Conservation (phyloP, 2,888 invertebrate species). For the Steinernema carpocapsae region DNA sequence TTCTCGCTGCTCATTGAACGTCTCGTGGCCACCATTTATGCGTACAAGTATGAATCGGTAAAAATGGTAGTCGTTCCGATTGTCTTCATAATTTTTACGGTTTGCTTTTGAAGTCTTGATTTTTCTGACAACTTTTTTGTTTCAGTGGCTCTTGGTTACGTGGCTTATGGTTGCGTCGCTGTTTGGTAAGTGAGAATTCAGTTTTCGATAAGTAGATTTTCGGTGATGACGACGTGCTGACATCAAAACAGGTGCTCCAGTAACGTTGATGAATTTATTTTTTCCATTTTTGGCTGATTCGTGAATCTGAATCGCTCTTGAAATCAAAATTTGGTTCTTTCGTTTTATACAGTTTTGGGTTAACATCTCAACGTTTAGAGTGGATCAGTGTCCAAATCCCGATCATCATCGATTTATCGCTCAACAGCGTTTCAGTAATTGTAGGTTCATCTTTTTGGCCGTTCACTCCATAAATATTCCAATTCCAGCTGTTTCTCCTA, state of each 20-base stretch:
- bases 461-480: not conserved
- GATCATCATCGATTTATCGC: constrained; percentile 10
- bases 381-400: constrained; percentile 27
- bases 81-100: constrained; percentile 11
- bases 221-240: too few species aligned
- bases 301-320: too few species aligned
- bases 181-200: not conserved
- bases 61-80: not conserved
- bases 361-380: too few species aligned
- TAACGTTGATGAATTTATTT: too few species aligned
- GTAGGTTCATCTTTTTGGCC: not conserved
- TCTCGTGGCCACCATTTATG: constrained; percentile 7
- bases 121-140: not conserved
- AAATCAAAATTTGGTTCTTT: not conserved
- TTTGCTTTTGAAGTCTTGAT: not conserved
- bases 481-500: not conserved
- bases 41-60: constrained; percentile 15
- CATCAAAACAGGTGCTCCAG: too few species aligned
- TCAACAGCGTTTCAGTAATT: constrained; percentile 7
- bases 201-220: too few species aligned
- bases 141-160: constrained; percentile 17
- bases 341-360: too few species aligned
- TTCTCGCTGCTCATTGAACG: constrained; percentile 30
- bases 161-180: constrained; percentile 6
- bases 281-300: too few species aligned